These are phyloP conservation scores for Suncus etruscus DNA, from an alignment of 2,113 vertebrate species.

Conservation along the genomic window DNA sequence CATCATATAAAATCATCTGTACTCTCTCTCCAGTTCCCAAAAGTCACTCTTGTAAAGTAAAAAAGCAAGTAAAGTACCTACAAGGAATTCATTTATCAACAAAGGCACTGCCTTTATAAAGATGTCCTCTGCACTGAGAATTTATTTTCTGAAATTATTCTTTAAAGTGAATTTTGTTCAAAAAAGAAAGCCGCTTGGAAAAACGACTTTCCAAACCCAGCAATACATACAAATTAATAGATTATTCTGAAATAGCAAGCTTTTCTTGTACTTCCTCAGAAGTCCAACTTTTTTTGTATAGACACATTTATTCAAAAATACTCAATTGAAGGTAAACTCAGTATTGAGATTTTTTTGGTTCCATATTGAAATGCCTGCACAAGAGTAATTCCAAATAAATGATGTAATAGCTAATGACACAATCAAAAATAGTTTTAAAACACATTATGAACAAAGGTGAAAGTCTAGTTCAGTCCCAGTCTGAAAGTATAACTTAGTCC, in stretches of 20 bases:
- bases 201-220: slow-evolving; percentile 42
- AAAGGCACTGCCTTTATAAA: slow-evolving; percentile 22
- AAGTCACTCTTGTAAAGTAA: slow-evolving; percentile 30
- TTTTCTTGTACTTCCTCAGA: slow-evolving; percentile 15
- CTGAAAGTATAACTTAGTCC: background rate
- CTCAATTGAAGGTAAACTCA: slow-evolving; percentile 53
- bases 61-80: slow-evolving; percentile 37
- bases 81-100: background rate
- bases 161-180: slow-evolving; percentile 32
- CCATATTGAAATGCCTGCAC: slow-evolving; percentile 58
- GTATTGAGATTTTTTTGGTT: slow-evolving; percentile 36
- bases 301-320: slow-evolving; percentile 59
- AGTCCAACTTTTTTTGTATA: background rate
- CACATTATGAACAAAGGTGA: slow-evolving; percentile 64
- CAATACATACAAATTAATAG: slow-evolving; percentile 41
- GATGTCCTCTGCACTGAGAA: background rate
- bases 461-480: slow-evolving; percentile 69
- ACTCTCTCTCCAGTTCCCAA: background rate
- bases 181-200: background rate
- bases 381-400: slow-evolving; percentile 45
- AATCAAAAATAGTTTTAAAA: slow-evolving; percentile 78
- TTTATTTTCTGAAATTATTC: background rate
- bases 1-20: too few species aligned
- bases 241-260: slow-evolving; percentile 50
- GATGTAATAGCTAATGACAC: slow-evolving; percentile 74